These are phyloP conservation scores for Glossophaga mutica DNA, from an alignment of 2,797 vertebrate species.

Conservation along the genomic window DNA sequence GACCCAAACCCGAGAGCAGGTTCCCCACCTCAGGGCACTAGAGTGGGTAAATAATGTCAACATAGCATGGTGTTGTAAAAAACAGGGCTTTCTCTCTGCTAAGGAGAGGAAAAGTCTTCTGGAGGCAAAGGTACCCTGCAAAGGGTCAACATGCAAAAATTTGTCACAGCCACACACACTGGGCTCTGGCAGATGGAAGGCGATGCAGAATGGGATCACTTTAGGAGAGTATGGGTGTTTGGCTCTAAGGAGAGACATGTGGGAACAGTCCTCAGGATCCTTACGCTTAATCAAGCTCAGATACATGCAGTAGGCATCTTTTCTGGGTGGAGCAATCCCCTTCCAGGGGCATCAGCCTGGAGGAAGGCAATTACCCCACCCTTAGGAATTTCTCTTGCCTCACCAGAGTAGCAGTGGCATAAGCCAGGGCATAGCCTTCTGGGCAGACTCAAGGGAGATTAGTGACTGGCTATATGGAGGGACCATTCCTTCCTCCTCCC, in stretches of 20 bases:
- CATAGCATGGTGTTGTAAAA: not conserved
- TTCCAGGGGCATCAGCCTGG: not conserved
- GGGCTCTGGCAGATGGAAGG: not conserved
- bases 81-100: not conserved
- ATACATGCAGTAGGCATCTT: not conserved
- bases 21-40: not conserved
- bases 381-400: not conserved
- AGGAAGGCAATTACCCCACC: too few species aligned
- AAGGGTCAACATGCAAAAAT: not conserved
- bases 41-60: not conserved
- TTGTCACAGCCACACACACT: not conserved
- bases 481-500: not conserved
- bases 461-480: not conserved
- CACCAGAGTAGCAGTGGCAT: not conserved
- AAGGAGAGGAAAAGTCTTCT: not conserved
- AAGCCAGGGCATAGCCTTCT: not conserved
- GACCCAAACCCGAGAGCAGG: not conserved
- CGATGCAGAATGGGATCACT: not conserved
- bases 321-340: not conserved
- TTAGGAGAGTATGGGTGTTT: not conserved
- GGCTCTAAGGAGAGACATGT: not conserved
- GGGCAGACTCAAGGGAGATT: not conserved
- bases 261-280: not conserved
- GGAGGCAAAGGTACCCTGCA: not conserved
- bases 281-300: not conserved